Percentiles rank a stretch among this genome's conserved stretches.
Evolutionary conservation across 1,140 invertebrate species (phyloP).

Genomic region (Prorops nasuta): DNA sequence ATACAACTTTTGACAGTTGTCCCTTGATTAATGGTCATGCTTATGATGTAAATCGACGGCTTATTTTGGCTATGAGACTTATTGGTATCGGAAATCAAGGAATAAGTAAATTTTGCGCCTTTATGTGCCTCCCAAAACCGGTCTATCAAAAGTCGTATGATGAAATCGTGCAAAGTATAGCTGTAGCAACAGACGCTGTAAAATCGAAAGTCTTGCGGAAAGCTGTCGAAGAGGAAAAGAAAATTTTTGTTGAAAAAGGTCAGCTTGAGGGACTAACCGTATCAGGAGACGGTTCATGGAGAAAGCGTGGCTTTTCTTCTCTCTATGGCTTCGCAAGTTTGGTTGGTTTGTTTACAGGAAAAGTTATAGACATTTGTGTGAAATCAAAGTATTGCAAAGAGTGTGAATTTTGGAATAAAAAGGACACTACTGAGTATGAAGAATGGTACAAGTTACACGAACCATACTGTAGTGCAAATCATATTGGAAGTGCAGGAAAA

Average conservation of each 20-base stretch:
- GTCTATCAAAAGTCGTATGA: background rate
- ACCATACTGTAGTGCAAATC: background rate
- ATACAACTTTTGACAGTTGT: background rate
- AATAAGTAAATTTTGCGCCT: background rate
- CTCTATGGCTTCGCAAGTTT: background rate
- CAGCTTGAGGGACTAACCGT: background rate
- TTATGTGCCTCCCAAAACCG: background rate
- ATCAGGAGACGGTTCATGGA: background rate
- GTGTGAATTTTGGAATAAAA: background rate
- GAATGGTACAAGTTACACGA: background rate
- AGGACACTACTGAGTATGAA: background rate
- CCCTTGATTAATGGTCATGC: slow-evolving; percentile 1
- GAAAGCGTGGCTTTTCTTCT: background rate
- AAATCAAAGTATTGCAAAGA: background rate
- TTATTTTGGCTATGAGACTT: background rate
- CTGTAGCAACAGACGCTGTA: background rate
- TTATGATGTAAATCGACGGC: background rate
- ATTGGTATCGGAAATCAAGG: background rate
- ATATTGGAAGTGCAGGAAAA: background rate
- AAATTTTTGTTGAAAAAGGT: background rate
- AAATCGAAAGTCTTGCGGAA: background rate
- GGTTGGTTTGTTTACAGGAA: background rate
- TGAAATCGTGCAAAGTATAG: background rate
- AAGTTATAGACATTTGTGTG: background rate
- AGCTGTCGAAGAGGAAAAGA: background rate